phyloP scores from a whole-genome alignment of 1,140 invertebrate genomes.

The Teleopsis dalmanni region DNA sequence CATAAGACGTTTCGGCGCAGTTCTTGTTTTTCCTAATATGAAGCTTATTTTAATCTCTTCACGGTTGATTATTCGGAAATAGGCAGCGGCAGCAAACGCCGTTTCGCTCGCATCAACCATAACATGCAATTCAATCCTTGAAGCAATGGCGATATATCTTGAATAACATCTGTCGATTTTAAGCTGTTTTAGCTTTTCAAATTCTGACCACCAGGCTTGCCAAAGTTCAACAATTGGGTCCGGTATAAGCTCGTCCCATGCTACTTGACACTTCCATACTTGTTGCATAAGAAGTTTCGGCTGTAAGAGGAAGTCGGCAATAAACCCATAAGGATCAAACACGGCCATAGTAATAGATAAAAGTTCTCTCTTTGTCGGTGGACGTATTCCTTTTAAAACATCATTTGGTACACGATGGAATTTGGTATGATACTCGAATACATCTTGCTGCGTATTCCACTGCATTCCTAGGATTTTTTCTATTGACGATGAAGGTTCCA shows the following conservation, averaged over 20 bases:
- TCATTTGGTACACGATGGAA: neutral
- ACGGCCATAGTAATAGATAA: slow-evolving; percentile 3
- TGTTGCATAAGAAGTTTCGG: neutral
- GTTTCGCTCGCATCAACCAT: slow-evolving; percentile 5
- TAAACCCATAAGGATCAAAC: slow-evolving; percentile 3
- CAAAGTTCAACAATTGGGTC: neutral
- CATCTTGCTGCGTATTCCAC: neutral
- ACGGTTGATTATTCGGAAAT: neutral
- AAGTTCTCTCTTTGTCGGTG: neutral
- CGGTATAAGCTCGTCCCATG: neutral
- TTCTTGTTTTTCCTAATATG: neutral
- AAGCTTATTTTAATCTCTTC: neutral
- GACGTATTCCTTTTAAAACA: neutral
- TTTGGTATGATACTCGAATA: slow-evolving; percentile 1
- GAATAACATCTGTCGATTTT: neutral
- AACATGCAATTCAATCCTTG: neutral
- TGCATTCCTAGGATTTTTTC: neutral
- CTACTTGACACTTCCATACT: neutral
- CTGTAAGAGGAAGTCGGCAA: neutral
- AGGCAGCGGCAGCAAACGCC: slow-evolving; percentile 2
- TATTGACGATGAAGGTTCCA: neutral
- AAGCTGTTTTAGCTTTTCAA: neutral
- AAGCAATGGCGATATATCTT: neutral
- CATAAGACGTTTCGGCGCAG: neutral
- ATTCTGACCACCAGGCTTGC: neutral